Evolutionary conservation across 2,113 vertebrate genomes (phyloP).

Genomic region (Mungos mungo): DNA sequence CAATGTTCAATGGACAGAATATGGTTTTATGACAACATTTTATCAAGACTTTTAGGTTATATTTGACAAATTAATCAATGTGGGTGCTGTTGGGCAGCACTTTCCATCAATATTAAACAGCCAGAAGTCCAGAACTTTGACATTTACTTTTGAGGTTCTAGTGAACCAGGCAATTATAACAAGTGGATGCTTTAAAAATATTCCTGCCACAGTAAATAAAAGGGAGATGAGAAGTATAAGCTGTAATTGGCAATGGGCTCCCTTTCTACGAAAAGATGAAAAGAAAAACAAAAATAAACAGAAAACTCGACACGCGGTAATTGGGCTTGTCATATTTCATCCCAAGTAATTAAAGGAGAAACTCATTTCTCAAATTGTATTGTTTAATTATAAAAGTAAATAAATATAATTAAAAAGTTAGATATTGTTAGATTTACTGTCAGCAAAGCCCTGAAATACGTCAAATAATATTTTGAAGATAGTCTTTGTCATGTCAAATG

Average conservation of each 20-base stretch:
- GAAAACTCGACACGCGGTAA: constrained; percentile 11
- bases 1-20: not conserved
- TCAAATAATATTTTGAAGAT: constrained; percentile 33
- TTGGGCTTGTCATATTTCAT: constrained; percentile 50
- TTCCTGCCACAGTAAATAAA: not conserved
- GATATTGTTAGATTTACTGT: not conserved
- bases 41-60: constrained; percentile 7
- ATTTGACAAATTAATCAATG: constrained; percentile 46
- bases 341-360: constrained; percentile 37
- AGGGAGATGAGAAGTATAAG: not conserved
- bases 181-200: constrained; percentile 2
- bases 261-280: not conserved
- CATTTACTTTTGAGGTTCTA: not conserved
- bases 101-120: not conserved
- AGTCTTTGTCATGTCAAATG: constrained; percentile 44
- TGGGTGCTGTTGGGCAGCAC: not conserved
- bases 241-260: not conserved
- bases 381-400: constrained; percentile 68
- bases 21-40: not conserved
- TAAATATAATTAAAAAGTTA: constrained; percentile 64
- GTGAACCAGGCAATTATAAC: constrained; percentile 43
- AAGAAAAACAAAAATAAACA: constrained; percentile 53
- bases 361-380: not conserved
- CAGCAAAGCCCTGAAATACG: not conserved
- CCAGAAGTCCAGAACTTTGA: not conserved